Base-by-base conservation (phyloP, 2,797 vertebrate species). In the Emys orbicularis region DNA sequence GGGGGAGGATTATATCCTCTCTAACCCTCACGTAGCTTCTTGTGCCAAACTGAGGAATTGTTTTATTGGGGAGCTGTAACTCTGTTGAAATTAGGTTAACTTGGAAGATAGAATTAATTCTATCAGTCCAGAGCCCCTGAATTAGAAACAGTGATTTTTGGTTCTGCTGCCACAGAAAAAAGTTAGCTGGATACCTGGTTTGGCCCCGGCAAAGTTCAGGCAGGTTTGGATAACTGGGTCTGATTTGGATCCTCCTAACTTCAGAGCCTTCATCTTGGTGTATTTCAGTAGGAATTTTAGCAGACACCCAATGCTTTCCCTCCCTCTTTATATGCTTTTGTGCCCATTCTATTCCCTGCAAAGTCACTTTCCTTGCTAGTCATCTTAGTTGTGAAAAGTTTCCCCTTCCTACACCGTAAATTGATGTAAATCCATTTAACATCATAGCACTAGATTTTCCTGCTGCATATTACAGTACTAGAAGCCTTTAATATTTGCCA, bases 401-500 rank as follows among this genome's bases (percentile, higher is more conserved):
- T 94, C 80, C 57, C 90, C 80, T 89, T 85, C 86, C 56, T 90
- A 82, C 80, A 41, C 4, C 2, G 15, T 88, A 34, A 86, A 23
- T 86, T 29, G 12, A 65, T 65, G 56, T 80, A 87, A 87, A 79
- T 65, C 77, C 50, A 31, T 56, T 94, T 93, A 87, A 57, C 57
- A 56, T 90, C 95, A 94, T 31, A 90, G 59, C 79, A 90, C 56
- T 77, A 87, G 77, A 68, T 86, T 93, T 94, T 90, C 81, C 83
- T 95, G 65, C 12, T 2, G 1, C 82, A 84, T 83, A 76, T 61
- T 90, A 76, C 49, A 83, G 74, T 83, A 59, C 54, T 93, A 94
- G 90, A 94, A 96, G 95, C 90, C 1, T 49, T 85, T 91, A 94
- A 90, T 88, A 92, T 50, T 94, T 82, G 81, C 49, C 92, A 82